phyloP scores from a whole-genome alignment of 2,888 invertebrate genomes.

The Drosophila pseudotakahashii region DNA sequence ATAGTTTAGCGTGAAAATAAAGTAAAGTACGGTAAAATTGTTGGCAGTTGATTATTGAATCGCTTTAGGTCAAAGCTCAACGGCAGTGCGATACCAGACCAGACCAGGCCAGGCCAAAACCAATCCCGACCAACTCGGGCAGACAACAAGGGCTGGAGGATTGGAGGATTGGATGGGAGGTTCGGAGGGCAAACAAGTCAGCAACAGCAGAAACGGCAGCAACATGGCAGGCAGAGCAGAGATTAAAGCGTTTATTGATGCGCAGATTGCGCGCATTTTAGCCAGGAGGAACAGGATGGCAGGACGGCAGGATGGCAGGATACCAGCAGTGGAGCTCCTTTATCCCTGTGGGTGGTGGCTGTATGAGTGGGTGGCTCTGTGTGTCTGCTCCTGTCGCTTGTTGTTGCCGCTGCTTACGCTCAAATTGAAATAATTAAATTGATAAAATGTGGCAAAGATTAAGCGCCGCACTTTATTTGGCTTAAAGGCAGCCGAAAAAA shows the following conservation, averaged over 20 bases:
- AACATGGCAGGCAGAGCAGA: conserved; percentile 77
- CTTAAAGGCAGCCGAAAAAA: conserved; percentile 71
- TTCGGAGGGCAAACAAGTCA: conserved; percentile 48
- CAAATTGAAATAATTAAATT: conserved; percentile 80
- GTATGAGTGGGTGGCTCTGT: conserved; percentile 15
- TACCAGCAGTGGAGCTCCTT: conserved; percentile 35
- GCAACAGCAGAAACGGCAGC: conserved; percentile 53
- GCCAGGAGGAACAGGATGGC: conserved; percentile 65
- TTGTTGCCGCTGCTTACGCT: conserved; percentile 73
- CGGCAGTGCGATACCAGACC: conserved; percentile 47
- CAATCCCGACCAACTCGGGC: conserved; percentile 36
- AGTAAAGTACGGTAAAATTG: conserved; percentile 80
- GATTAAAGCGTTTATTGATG: conserved; percentile 79
- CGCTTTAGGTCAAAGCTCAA: conserved; percentile 81
- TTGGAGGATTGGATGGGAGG: background rate
- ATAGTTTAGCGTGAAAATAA: conserved; percentile 80
- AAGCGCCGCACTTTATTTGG: conserved; percentile 80
- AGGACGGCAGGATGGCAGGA: conserved; percentile 27
- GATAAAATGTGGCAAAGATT: conserved; percentile 80
- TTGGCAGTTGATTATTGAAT: conserved; percentile 80
- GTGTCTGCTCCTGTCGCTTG: conserved; percentile 42
- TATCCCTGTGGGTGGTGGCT: conserved; percentile 26
- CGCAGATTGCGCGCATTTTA: conserved; percentile 80
- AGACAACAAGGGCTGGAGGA: conserved; percentile 27
- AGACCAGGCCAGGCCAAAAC: conserved; percentile 20